A percentile compares a stretch with the other conserved stretches of the same genome.
Evolutionary conservation across 2,888 invertebrate species (phyloP).

Genomic region (Rhimphoctona megacephalus): DNA sequence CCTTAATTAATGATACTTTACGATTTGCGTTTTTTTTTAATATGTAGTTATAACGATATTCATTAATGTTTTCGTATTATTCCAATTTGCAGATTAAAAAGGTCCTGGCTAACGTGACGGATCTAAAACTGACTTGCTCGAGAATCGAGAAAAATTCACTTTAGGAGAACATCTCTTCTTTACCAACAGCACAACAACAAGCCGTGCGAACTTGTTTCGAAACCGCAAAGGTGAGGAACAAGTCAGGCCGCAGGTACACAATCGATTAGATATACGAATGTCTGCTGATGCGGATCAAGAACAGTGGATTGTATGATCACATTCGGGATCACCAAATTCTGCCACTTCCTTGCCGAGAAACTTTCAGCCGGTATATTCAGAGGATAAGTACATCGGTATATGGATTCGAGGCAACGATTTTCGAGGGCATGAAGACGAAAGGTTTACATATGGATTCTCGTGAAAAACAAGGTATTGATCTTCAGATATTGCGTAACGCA

Average conservation of each 20-base stretch:
- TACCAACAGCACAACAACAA: slow-evolving; percentile 1
- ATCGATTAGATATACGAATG: slow-evolving; percentile 20
- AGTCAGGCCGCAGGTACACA: neutral
- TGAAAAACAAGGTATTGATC: slow-evolving; percentile 20
- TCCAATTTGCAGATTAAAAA: neutral
- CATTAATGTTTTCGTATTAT: neutral
- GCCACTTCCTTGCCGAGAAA: slow-evolving; percentile 15
- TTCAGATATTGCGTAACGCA: neutral
- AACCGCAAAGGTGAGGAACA: slow-evolving; percentile 4
- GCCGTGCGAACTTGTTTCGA: slow-evolving; percentile 20
- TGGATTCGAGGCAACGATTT: slow-evolving; percentile 17
- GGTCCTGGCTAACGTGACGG: neutral
- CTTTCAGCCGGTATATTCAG: slow-evolving; percentile 4
- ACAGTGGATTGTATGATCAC: slow-evolving; percentile 15
- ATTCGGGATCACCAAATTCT: slow-evolving; percentile 21
- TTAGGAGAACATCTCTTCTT: neutral
- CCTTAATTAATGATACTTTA: too few relatives aligned
- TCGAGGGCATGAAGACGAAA: slow-evolving; percentile 2
- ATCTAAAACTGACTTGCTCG: slow-evolving; percentile 4
- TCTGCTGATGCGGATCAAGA: slow-evolving; percentile 28
- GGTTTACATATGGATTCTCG: neutral
- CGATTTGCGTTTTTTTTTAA: neutral
- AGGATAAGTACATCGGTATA: slow-evolving; percentile 13
- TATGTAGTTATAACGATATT: neutral
- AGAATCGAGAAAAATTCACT: neutral